Conservation (phyloP, 1,140 invertebrate species). For the Bombus waltoni region DNA sequence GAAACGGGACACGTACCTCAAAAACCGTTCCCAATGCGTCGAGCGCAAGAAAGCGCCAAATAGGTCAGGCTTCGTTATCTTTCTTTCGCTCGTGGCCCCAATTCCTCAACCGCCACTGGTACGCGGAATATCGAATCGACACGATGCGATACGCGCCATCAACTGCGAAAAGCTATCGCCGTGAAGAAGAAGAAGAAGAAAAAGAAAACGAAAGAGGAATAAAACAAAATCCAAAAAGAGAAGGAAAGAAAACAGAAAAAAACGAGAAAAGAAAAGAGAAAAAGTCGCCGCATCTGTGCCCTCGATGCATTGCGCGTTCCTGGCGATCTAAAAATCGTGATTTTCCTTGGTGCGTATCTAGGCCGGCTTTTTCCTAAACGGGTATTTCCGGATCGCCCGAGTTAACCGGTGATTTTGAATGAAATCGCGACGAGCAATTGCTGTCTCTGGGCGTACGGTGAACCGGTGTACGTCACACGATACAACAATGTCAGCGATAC, state of each 20-base stretch:
- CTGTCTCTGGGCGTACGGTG: neutral
- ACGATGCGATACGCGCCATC: neutral
- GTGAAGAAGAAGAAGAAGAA: neutral
- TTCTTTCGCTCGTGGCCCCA: neutral
- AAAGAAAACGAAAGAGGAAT: neutral
- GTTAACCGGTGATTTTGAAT: neutral
- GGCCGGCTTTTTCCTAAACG: neutral
- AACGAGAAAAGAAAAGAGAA: neutral
- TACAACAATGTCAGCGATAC: slow-evolving; percentile 24
- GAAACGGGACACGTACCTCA: neutral
- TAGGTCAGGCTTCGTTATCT: slow-evolving; percentile 21
- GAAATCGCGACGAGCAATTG: neutral
- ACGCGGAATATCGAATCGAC: neutral
- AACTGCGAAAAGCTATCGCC: neutral
- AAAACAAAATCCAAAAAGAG: neutral
- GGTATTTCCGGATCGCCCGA: neutral
- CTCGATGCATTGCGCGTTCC: neutral
- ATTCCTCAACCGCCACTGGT: neutral
- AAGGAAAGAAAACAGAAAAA: neutral
- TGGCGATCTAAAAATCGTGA: neutral
- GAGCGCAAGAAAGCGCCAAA: slow-evolving; percentile 9
- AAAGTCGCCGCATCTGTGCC: neutral
- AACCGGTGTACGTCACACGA: neutral
- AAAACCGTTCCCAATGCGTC: neutral
- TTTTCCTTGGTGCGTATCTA: neutral